These are phyloP conservation scores for Oxyruncus cristatus DNA, from an alignment of 2,113 vertebrate species.

Conservation along the genomic window DNA sequence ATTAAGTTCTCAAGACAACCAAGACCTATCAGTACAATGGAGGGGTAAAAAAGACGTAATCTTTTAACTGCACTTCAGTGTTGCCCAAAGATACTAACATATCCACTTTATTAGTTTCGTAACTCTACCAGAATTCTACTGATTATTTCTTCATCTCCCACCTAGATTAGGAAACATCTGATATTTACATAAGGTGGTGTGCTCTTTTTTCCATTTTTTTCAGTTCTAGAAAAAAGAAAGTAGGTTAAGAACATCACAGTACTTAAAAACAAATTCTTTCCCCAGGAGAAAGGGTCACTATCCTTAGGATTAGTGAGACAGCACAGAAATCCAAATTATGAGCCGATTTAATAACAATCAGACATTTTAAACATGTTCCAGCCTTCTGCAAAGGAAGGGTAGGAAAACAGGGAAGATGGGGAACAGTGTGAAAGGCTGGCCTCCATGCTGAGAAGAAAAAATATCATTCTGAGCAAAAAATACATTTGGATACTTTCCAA, in stretches of 20 bases:
- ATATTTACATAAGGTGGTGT: neutral
- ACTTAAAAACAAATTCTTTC: neutral
- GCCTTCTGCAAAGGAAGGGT: neutral
- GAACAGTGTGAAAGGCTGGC: neutral
- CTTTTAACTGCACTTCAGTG: neutral
- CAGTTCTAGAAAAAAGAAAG: neutral
- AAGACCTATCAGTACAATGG: neutral
- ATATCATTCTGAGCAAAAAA: neutral
- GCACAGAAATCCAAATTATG: neutral
- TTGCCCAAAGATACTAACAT: neutral
- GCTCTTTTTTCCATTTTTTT: neutral
- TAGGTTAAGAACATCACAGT: neutral
- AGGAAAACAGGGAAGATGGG: neutral
- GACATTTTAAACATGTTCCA: neutral
- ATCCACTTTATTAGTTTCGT: neutral
- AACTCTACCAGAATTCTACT: neutral
- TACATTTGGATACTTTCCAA: neutral
- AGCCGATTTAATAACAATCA: neutral
- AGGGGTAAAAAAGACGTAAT: fast-evolving
- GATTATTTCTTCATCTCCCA: neutral
- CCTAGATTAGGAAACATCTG: neutral
- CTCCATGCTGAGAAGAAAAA: neutral
- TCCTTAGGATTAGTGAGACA: neutral
- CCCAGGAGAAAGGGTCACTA: neutral
- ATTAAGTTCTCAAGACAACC: neutral